Evolutionary conservation across 2,888 invertebrate genomes (phyloP).

Genomic region (Octodonta nipae): DNA sequence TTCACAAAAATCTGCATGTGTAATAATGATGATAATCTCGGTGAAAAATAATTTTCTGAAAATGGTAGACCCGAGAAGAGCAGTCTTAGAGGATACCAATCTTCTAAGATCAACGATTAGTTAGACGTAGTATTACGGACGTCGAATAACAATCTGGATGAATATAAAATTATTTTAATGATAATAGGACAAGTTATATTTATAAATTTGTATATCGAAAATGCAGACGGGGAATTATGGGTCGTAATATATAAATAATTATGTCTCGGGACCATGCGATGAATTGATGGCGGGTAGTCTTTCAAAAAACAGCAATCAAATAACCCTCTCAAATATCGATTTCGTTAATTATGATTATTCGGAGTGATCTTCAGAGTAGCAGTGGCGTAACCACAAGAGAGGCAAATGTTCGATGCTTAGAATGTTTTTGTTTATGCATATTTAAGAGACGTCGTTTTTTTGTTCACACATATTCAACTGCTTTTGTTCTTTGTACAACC

Average conservation of each 20-base stretch:
- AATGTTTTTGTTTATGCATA: too few species aligned
- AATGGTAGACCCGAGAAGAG: too few species aligned
- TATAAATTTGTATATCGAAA: conserved; percentile 1
- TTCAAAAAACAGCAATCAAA: conserved; percentile 1
- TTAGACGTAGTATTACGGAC: too few species aligned
- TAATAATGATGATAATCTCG: too few species aligned
- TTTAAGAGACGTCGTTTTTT: too few species aligned
- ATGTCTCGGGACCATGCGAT: neutral
- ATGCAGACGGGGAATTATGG: conserved; percentile 3
- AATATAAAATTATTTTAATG: conserved; percentile 1
- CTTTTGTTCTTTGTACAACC: too few species aligned
- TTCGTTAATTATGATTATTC: neutral
- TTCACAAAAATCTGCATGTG: too few species aligned
- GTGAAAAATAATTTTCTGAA: too few species aligned
- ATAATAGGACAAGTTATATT: conserved; percentile 1
- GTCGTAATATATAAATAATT: conserved; percentile 3
- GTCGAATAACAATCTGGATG: neutral
- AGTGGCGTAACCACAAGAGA: conserved; percentile 1
- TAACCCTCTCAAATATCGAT: conserved; percentile 1
- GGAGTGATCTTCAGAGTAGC: neutral
- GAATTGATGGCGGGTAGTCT: conserved; percentile 2
- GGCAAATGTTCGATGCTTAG: too few species aligned
- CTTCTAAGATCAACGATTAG: too few species aligned
- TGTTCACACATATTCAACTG: too few species aligned
- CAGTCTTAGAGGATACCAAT: too few species aligned